Base-by-base conservation (phyloP, 2,888 invertebrate genomes). In the Drosophila nigricruria region DNA sequence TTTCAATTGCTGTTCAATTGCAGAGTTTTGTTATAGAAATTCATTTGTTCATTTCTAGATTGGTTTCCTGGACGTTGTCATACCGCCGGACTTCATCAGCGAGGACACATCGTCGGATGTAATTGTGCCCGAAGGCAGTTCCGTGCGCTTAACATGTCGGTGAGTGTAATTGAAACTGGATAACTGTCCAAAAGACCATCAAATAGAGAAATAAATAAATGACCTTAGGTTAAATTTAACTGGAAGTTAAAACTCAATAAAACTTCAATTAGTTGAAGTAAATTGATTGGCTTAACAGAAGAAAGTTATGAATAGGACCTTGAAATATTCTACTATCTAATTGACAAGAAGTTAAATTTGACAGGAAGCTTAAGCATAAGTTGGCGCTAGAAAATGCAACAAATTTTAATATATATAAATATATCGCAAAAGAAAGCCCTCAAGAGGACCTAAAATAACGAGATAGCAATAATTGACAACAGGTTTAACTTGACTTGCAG, bases 51-150 rank as follows among this genome's bases (percentile, higher is more conserved):
- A 43, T 25, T 93, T 93, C 12, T 93, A 97, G 97, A 96, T 97
- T 93, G 97, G 97, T 34, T 95, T 95, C 92, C 94, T 98, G 81
- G 96, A 97, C 79, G 97, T 98, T 59, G 96, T 97, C 30, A 96
- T 98, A 78, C 97, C 98, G 36, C 98, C 98, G n/a, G 97, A 98
- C 92, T 97, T 98, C 89, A 95, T 97, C 73, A 92, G 95, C 20
- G 97, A 97, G 90, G 97, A 97, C 90, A 97, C 97, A 30, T 97
- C 97, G n/a, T 96, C 97, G 0, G 98, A 98, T 92, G 94, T 97
- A 16, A 96, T 96, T 94, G 96, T 97, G 34, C 96, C 96, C 30
- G 98, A 98, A 94, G 97, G 97, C 60, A 96, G 96, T 40, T 95
- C 94, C 0, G 95, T 95, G 14, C 94, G 94, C 80, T 93, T 96